Conservation (phyloP, 2,888 invertebrate genomes). For the Tenthredo scrophulariae region DNA sequence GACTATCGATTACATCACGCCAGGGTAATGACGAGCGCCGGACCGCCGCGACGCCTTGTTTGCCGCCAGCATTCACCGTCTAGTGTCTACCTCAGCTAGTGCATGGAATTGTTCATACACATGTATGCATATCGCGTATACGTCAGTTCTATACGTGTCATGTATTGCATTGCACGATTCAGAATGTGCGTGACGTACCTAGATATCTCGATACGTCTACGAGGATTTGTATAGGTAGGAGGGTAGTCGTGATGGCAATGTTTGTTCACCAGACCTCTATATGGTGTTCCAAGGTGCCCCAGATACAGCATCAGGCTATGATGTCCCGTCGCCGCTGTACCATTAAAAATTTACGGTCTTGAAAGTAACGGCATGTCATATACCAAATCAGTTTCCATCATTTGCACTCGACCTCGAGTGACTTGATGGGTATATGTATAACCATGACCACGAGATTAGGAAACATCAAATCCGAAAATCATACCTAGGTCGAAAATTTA, state of each 20-base stretch:
- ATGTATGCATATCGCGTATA: background rate
- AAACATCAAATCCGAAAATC: background rate
- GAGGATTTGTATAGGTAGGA: constrained; percentile 9
- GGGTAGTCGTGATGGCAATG: background rate
- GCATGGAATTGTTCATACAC: background rate
- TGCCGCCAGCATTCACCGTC: constrained; percentile 25
- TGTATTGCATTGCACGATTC: constrained; percentile 46
- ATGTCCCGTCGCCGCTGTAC: constrained; percentile 54
- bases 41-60: constrained; percentile 65
- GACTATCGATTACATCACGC: constrained; percentile 71
- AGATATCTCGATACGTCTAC: constrained; percentile 33
- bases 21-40: constrained; percentile 69
- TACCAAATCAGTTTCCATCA: constrained; percentile 12
- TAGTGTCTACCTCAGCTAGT: background rate
- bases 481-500: background rate
- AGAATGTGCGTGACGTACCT: constrained; percentile 27
- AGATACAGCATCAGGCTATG: constrained; percentile 53
- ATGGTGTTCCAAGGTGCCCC: constrained; percentile 53
- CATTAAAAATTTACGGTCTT: constrained; percentile 71
- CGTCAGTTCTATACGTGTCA: background rate
- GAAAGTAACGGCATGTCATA: constrained; percentile 67
- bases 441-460: background rate
- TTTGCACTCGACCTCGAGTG: constrained; percentile 22
- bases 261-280: background rate
- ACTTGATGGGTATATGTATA: background rate